Evolutionary conservation across 2,113 vertebrate genomes (phyloP).

Genomic region (Acrocephalus kingi): DNA sequence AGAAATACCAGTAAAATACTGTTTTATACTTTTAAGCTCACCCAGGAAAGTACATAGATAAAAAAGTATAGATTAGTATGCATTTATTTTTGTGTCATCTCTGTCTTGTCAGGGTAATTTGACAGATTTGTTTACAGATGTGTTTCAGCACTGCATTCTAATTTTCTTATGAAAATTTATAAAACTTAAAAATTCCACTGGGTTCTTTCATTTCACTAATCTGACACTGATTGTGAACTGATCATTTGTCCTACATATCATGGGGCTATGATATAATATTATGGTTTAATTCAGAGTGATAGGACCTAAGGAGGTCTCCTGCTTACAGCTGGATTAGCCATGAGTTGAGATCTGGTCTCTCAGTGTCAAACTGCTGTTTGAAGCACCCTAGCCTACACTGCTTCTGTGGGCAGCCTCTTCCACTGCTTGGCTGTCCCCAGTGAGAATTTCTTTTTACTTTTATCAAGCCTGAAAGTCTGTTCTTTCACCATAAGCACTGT

Average conservation of each 20-base stretch:
- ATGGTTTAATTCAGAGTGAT: background rate
- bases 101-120: background rate
- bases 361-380: background rate
- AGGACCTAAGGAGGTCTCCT: background rate
- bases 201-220: background rate
- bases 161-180: background rate
- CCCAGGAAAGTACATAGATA: background rate
- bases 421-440: fast-evolving
- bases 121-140: background rate
- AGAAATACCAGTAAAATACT: background rate
- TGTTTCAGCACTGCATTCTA: background rate
- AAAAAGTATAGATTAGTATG: background rate
- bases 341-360: background rate
- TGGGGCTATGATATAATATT: background rate
- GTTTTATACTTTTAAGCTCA: background rate
- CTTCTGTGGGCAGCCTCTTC: background rate
- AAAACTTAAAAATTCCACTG: background rate
- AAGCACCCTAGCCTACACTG: fast-evolving
- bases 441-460: background rate
- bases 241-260: background rate
- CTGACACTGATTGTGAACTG: background rate
- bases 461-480: background rate
- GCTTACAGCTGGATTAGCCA: background rate
- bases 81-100: background rate
- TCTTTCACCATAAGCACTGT: background rate